Evolutionary conservation across 2,888 invertebrate genomes (phyloP), one percentile per base, ranked within the genome.

Genomic region (Dascillus cervinus): DNA sequence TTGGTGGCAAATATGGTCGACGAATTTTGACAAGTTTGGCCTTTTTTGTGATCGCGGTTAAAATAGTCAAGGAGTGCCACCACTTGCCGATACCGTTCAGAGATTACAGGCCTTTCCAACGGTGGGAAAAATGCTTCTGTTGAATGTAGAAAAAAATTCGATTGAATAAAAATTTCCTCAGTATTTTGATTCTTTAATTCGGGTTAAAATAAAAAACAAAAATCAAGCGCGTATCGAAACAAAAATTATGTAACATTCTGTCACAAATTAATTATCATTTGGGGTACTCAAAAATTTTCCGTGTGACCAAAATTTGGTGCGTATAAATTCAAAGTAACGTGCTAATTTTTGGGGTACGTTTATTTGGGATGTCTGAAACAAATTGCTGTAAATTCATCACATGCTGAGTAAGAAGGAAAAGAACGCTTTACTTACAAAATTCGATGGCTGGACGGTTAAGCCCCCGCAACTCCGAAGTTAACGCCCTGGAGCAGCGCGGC

Each of bases 401-500:
- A 19, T 29, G 26, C 34, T 26, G 17, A 17, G 17, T 17, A 8
- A 17, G 5, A 6, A 17, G 17, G n/a, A n/a, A n/a, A n/a, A n/a
- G n/a, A n/a, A n/a, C n/a, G n/a, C n/a, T n/a, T n/a, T n/a, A n/a
- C n/a, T n/a, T n/a, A n/a, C n/a, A n/a, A n/a, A n/a, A n/a, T n/a
- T 37, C 66, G 62, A 81, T 81, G 81, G 79, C 78, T 72, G 73
- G 76, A 70, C 75, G 75, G 68, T 71, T 80, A 66, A 76, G 75
- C 72, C 77, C 82, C 64, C 77, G 81, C 66, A 80, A 77, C 69
- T 87, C 87, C 54, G 88, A 89, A 71, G 78, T 85, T 48, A 82
- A 82, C 62, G 86, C 87, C 59, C 73, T 88, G 67, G 83, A 85
- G 63, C 80, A 84, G 66, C 73, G 84, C 58, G 88, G 88, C 54